Conservation (phyloP, 2,888 invertebrate genomes). For the Conops quadrifasciatus region DNA sequence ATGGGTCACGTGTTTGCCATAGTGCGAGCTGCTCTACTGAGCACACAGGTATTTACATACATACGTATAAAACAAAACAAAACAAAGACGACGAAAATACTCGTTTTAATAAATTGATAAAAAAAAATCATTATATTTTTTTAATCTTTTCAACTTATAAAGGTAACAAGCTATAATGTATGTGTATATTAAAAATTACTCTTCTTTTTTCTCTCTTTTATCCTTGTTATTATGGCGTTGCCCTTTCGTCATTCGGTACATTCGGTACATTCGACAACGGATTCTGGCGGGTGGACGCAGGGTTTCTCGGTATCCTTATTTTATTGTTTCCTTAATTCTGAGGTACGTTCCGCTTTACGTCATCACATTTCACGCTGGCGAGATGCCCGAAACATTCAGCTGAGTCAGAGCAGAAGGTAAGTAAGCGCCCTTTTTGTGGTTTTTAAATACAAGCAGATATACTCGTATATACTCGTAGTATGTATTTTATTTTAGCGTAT, state of each 20-base stretch:
- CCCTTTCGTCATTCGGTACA: too few relatives aligned
- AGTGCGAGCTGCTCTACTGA: constrained; percentile 81
- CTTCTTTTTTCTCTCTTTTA: too few relatives aligned
- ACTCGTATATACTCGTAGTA: too few relatives aligned
- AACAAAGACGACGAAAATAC: constrained; percentile 15
- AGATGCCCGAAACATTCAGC: constrained; percentile 62
- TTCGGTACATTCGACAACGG: too few relatives aligned
- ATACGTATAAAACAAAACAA: neutral
- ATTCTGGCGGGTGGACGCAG: too few relatives aligned
- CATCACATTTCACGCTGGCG: constrained; percentile 71
- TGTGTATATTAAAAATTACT: too few relatives aligned
- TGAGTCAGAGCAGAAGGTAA: constrained; percentile 62
- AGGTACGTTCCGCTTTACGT: constrained; percentile 84
- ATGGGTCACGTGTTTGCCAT: constrained; percentile 81
- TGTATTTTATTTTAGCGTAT: too few relatives aligned
- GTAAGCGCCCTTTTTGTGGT: constrained; percentile 32
- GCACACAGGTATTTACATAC: constrained; percentile 79
- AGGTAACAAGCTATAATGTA: neutral
- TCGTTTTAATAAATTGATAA: neutral
- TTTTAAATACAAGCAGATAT: too few relatives aligned
- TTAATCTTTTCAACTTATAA: constrained; percentile 7
- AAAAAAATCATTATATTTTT: neutral
- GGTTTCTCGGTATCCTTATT: constrained; percentile 90
- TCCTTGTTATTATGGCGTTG: too few relatives aligned
- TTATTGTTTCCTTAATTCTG: constrained; percentile 93